A percentile compares a stretch with the other conserved stretches of the same genome.
Conservation (phyloP, 2,888 invertebrate species). For the Himalopsyche tibetana region DNA sequence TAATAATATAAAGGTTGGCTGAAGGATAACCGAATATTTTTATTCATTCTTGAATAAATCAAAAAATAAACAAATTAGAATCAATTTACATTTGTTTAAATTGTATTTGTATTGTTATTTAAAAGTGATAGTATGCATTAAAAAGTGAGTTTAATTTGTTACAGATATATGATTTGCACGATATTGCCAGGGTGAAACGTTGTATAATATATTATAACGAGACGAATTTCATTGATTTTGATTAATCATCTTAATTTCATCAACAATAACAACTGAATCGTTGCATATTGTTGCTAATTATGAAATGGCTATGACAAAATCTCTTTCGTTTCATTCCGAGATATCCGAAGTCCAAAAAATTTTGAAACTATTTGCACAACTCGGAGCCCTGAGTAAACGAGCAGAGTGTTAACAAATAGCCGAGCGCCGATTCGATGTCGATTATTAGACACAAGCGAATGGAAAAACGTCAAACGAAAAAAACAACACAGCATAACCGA, state of each 20-base stretch:
- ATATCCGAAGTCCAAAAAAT: constrained; percentile 9
- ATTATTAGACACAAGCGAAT: constrained; percentile 48
- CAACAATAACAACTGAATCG: constrained; percentile 37
- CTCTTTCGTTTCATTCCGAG: constrained; percentile 36
- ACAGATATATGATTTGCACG: no score
- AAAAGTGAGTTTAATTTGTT: no score
- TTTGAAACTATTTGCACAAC: constrained; percentile 55
- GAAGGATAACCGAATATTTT: no score
- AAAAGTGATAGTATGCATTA: no score
- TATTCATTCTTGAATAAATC: no score
- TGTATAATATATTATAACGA: no score
- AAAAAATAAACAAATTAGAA: no score
- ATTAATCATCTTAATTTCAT: constrained; percentile 36
- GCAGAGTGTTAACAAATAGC: constrained; percentile 37
- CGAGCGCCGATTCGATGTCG: constrained; percentile 18
- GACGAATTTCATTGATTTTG: background rate
- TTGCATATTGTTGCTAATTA: constrained; percentile 36
- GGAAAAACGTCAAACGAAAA: constrained; percentile 32
- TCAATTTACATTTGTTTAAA: no score
- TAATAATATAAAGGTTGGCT: no score
- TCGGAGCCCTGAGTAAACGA: constrained; percentile 39
- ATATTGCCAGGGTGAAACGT: no score
- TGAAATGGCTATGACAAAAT: constrained; percentile 28
- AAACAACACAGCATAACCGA: constrained; percentile 63
- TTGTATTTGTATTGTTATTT: no score